Percentiles rank a stretch among this genome's conserved stretches.
phyloP scores from a whole-genome alignment of 2,888 invertebrate species.

The Himalopsyche kuldschensis region DNA sequence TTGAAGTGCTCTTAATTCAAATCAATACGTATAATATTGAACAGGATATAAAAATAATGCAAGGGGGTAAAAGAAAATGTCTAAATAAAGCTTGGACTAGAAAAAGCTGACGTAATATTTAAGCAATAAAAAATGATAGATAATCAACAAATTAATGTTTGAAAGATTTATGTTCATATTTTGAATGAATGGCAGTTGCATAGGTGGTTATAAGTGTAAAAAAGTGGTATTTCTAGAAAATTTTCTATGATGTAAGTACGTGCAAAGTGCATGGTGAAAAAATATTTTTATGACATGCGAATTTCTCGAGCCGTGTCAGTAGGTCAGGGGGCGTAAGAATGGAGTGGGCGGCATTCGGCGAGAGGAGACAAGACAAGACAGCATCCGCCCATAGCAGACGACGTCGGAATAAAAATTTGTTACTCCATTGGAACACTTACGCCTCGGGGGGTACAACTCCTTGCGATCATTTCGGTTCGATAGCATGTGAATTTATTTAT shows the following conservation, averaged over 20 bases:
- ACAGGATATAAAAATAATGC: too few species aligned
- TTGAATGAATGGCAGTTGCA: too few species aligned
- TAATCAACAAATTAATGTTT: too few species aligned
- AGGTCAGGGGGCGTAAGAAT: neutral
- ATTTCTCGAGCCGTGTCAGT: neutral
- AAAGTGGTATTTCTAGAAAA: too few species aligned
- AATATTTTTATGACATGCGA: neutral
- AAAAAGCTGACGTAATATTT: too few species aligned
- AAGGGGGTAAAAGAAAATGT: too few species aligned
- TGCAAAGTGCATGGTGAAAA: neutral
- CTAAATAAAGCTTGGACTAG: too few species aligned
- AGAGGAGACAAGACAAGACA: neutral
- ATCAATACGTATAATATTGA: too few species aligned
- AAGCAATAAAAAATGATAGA: too few species aligned
- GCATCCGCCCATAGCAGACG: neutral
- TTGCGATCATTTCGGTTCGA: neutral
- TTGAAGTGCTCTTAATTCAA: too few species aligned
- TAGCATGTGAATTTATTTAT: neutral
- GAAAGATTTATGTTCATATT: too few species aligned
- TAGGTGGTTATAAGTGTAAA: too few species aligned
- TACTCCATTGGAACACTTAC: neutral
- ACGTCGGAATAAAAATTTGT: neutral
- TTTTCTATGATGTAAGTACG: neutral
- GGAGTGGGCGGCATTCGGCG: neutral
- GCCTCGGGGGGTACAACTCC: neutral